Conservation (phyloP, 2,113 vertebrate species). For the Hiodon tergisus region DNA sequence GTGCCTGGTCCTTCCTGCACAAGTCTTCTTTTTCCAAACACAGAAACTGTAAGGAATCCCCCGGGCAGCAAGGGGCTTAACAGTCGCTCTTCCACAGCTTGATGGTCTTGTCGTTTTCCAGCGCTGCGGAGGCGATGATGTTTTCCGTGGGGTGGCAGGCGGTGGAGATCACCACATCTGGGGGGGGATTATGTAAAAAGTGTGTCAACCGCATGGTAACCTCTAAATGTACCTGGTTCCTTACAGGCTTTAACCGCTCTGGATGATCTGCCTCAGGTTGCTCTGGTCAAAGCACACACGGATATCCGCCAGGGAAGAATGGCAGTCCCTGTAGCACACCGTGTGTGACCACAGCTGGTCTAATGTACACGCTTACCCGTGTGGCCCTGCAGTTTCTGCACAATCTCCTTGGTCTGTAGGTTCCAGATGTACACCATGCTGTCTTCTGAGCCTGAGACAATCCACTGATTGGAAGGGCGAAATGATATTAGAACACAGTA, state of each 20-base stretch:
- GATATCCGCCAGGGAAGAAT: background rate
- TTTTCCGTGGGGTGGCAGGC: slow-evolving; percentile 98
- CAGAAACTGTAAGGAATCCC: background rate
- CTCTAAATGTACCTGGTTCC: background rate
- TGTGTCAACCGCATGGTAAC: background rate
- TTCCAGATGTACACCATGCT: slow-evolving; percentile 99
- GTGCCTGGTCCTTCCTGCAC: background rate
- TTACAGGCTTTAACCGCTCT: too few species aligned
- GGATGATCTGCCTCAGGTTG: too few species aligned
- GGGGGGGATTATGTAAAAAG: background rate
- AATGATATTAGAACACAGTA: background rate
- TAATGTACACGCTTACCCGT: slow-evolving; percentile 70
- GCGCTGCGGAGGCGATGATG: slow-evolving; percentile 93
- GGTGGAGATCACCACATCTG: slow-evolving; percentile 96
- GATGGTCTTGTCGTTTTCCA: slow-evolving; percentile 99
- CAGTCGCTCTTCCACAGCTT: slow-evolving; percentile 99
- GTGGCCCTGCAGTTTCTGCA: slow-evolving; percentile 96
- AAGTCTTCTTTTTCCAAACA: background rate
- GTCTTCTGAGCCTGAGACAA: slow-evolving; percentile 95
- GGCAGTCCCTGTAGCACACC: background rate
- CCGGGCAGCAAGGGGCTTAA: slow-evolving; percentile 54
- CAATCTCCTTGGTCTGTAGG: slow-evolving; percentile 98
- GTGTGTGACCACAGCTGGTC: background rate
- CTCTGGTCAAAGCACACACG: too few species aligned
- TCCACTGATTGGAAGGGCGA: slow-evolving; percentile 71